These are phyloP conservation scores for Drosophila emarginata DNA, from an alignment of 2,888 invertebrate genomes.

Conservation along the genomic window DNA sequence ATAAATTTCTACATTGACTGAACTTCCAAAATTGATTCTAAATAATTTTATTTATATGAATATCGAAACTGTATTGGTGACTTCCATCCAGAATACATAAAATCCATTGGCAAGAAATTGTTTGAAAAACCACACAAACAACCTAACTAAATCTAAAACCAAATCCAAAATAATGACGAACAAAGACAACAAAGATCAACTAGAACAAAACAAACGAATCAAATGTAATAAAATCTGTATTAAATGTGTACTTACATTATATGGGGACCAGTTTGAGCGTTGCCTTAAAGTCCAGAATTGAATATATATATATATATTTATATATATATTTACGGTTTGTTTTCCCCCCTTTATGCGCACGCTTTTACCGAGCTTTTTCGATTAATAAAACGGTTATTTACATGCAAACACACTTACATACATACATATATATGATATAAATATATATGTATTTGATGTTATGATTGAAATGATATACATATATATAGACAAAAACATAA, in stretches of 20 bases:
- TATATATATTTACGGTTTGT: slow-evolving; percentile 18
- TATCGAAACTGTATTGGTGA: neutral
- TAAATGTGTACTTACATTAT: slow-evolving; percentile 33
- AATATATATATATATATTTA: slow-evolving; percentile 4
- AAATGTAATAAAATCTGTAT: slow-evolving; percentile 26
- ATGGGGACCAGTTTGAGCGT: slow-evolving; percentile 71
- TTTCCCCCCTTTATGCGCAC: slow-evolving; percentile 28
- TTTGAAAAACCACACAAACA: slow-evolving; percentile 17
- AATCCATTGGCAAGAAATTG: slow-evolving; percentile 10
- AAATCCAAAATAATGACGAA: slow-evolving; percentile 24
- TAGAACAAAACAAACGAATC: neutral
- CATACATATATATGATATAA: neutral
- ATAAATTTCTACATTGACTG: neutral
- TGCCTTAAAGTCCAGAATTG: slow-evolving; percentile 56
- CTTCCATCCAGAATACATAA: neutral
- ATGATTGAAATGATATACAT: neutral
- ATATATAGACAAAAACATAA: slow-evolving; percentile 6
- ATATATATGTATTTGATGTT: neutral
- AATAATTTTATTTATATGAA: neutral
- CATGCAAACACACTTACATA: slow-evolving; percentile 1
- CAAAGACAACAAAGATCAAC: neutral
- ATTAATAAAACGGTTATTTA: neutral
- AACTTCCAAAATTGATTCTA: too few species aligned
- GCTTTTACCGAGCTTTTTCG: slow-evolving; percentile 43
- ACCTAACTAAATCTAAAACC: slow-evolving; percentile 20